Base-by-base conservation (phyloP, 2,113 vertebrate species). In the Tylochromis polylepis region DNA sequence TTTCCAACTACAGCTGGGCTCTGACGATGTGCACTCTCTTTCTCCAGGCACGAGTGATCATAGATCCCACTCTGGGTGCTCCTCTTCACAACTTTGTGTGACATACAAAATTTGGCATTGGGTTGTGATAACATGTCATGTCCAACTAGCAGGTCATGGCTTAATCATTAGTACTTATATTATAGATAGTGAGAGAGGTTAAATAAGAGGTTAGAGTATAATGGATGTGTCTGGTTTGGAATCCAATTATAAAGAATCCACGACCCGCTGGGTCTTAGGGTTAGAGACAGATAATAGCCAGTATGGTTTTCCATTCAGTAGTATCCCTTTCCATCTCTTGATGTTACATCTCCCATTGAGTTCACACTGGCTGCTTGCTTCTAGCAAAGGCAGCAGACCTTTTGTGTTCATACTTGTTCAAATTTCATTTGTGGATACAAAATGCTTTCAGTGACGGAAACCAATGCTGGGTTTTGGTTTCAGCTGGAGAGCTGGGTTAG, bases 91-190 rank as follows among this genome's bases (percentile, higher is more conserved):
- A 53, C 75, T 83, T 62, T 58, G 72, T 8, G 85, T 75, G 29
- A 79, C 65, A 38, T 72, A 82, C 24, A 70, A 83, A 90, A 81
- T 75, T 82, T 20, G 14, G 56, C 72, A 34, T 34, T 34, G 53
- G 85, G 83, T 86, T 80, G 53, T 8, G 38, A n/a, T 81, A 78
- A 91, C 83, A 60, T 75, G 80, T 58, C 80, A 59, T 57, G 79
- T 92, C 81, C 3, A 43, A 51, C 81, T 56, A 29, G 81, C 81
- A 85, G 80, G 86, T 79, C 87, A 88, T 89, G 91, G 85, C 89
- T 86, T 83, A 22, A 57, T 88, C 49, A 57, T 86, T 82, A 60
- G 57, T 53, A 80, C 41, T 82, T 58, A 38, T 60, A 70, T 81
- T 41, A 81, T 41, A 67, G 82, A 87, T 53, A 67, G 55, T 56